These are phyloP conservation scores for Drosophila acutilabella DNA, from an alignment of 2,888 invertebrate species.

Conservation along the genomic window DNA sequence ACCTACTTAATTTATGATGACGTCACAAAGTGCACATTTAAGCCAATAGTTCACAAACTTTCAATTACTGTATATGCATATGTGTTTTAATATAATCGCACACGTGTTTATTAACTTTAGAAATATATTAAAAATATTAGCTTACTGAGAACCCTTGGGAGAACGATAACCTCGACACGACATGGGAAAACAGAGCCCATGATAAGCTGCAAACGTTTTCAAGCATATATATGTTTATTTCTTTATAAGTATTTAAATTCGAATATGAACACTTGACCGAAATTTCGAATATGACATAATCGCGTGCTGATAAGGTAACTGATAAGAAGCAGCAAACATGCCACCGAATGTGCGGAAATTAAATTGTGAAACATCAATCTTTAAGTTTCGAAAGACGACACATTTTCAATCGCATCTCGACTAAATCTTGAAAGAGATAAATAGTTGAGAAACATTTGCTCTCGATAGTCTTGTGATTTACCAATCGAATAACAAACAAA, in stretches of 20 bases:
- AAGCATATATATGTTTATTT: background rate
- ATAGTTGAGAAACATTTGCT: background rate
- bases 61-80: background rate
- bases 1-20: background rate
- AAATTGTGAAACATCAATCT: slow-evolving; percentile 8
- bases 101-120: too few species aligned
- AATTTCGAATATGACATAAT: slow-evolving; percentile 22
- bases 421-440: slow-evolving; percentile 25
- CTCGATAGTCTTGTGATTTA: slow-evolving; percentile 28
- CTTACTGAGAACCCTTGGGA: background rate
- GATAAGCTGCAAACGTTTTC: slow-evolving; percentile 12
- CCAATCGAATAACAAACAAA: slow-evolving; percentile 41
- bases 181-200: slow-evolving; percentile 8
- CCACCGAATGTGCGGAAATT: slow-evolving; percentile 16
- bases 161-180: slow-evolving; percentile 19
- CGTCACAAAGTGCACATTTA: background rate
- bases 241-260: background rate
- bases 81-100: too few species aligned
- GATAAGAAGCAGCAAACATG: slow-evolving; percentile 25
- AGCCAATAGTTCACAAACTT: background rate
- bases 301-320: background rate
- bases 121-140: background rate
- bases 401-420: slow-evolving; percentile 18
- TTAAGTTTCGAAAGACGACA: slow-evolving; percentile 20
- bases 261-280: slow-evolving; percentile 1